Evolutionary conservation across 2,888 invertebrate genomes (phyloP).

Genomic region (Parnassius glacialis): DNA sequence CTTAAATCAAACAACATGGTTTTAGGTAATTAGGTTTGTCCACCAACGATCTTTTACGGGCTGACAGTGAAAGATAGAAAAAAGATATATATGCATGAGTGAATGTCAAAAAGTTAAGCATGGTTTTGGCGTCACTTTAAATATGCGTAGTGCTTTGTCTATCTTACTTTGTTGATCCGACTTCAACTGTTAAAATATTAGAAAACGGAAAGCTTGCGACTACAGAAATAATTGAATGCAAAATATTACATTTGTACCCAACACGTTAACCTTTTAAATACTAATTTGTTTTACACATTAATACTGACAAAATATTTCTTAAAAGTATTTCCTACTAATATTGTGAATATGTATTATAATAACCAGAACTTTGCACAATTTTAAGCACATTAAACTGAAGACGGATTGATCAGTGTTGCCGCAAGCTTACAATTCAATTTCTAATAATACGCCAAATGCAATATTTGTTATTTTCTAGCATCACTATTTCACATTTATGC

Average conservation of each 20-base stretch:
- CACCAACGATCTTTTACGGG: too few species aligned
- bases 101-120: too few species aligned
- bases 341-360: neutral
- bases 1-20: too few species aligned
- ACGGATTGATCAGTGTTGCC: constrained; percentile 13
- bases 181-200: constrained; percentile 5
- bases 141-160: too few species aligned
- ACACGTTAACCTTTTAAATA: constrained; percentile 14
- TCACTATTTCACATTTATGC: constrained; percentile 18
- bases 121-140: too few species aligned
- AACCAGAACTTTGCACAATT: constrained; percentile 1
- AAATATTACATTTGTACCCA: neutral
- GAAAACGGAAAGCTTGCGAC: constrained; percentile 16
- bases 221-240: constrained; percentile 12
- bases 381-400: constrained; percentile 8
- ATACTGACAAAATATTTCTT: constrained; percentile 21
- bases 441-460: neutral
- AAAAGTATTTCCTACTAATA: constrained; percentile 13
- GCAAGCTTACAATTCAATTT: constrained; percentile 14
- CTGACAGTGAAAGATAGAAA: too few species aligned
- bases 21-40: too few species aligned
- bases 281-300: constrained; percentile 10
- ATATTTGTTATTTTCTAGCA: constrained; percentile 8
- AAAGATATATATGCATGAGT: too few species aligned
- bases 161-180: too few species aligned